These are phyloP conservation scores for Megaustenia siamemsis DNA, from an alignment of 2,888 invertebrate genomes.

Conservation along the genomic window DNA sequence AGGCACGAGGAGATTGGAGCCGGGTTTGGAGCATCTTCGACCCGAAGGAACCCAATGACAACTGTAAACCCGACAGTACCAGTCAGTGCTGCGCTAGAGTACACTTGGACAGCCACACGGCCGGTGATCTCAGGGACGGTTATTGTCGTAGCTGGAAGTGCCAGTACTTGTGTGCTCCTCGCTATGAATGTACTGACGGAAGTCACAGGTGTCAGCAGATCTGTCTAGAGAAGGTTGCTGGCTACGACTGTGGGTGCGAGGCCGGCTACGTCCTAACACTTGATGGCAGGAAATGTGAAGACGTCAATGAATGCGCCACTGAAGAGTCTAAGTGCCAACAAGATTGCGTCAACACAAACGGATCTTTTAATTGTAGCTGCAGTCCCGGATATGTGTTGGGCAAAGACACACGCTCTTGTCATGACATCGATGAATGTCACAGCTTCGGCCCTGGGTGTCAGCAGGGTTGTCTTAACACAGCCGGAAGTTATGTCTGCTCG, in stretches of 20 bases:
- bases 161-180: not conserved
- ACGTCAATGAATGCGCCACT: not conserved
- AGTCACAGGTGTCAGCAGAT: conserved; percentile 4
- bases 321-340: not conserved
- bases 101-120: not conserved
- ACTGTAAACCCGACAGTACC: not conserved
- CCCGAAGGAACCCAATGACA: not conserved
- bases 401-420: conserved; percentile 20
- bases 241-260: not conserved
- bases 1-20: not conserved
- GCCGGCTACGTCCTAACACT: not conserved
- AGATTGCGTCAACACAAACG: conserved; percentile 55
- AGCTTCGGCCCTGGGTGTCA: not conserved
- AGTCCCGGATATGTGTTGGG: conserved; percentile 68
- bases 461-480: conserved; percentile 57
- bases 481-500: conserved; percentile 57
- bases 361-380: conserved; percentile 75
- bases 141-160: not conserved
- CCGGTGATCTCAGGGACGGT: not conserved
- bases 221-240: conserved; percentile 5
- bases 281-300: not conserved
- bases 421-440: not conserved
- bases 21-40: not conserved
- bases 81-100: conserved; percentile 15
- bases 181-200: not conserved